These are phyloP conservation scores for Dasyornis broadbenti DNA, from an alignment of 2,113 vertebrate species.

Conservation along the genomic window DNA sequence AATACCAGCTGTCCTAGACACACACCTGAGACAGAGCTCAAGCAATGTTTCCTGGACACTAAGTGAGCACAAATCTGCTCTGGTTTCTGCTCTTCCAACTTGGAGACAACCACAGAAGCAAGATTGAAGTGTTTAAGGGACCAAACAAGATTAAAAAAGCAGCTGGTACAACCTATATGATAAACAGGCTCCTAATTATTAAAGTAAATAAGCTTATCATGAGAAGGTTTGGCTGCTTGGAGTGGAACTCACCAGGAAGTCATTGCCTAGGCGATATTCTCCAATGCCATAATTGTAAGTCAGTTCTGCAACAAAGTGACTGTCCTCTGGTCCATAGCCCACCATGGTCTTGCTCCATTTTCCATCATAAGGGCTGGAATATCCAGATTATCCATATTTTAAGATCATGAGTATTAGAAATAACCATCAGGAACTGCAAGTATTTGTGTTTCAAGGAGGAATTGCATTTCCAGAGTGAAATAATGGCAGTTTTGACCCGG, in stretches of 20 bases:
- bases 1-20: background rate
- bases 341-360: slow-evolving; percentile 99
- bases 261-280: slow-evolving; percentile 88
- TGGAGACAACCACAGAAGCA: background rate
- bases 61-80: background rate
- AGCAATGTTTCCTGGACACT: background rate
- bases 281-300: slow-evolving; percentile 96
- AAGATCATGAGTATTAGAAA: background rate
- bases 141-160: background rate
- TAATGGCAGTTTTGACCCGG: background rate
- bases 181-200: background rate
- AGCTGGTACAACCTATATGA: background rate
- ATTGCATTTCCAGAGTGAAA: background rate
- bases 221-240: background rate
- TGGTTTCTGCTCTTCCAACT: background rate
- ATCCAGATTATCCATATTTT: background rate
- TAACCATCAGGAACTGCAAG: background rate
- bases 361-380: slow-evolving; percentile 90
- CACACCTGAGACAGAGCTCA: background rate
- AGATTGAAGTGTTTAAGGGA: background rate
- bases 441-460: background rate
- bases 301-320: slow-evolving; percentile 92
- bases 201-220: background rate
- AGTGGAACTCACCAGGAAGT: slow-evolving; percentile 82
- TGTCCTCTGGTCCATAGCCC: slow-evolving; percentile 90